Conservation (phyloP, 2,113 vertebrate species). For the Gymnogyps californianus region DNA sequence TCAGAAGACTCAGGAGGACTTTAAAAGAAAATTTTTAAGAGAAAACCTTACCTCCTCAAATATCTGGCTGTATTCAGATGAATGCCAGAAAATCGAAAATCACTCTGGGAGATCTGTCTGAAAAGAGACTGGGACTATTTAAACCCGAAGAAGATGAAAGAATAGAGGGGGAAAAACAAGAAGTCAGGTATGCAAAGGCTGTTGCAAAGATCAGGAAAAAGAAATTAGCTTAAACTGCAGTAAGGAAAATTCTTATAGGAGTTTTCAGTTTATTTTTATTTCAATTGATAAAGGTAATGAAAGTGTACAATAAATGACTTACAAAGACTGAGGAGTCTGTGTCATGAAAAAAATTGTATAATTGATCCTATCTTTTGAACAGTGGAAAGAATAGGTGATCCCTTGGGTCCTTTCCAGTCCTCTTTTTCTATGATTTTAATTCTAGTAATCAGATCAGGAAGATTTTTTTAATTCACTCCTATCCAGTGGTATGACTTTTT, state of each 20-base stretch:
- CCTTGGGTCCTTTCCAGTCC: neutral
- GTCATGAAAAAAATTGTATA: neutral
- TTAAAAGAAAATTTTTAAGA: neutral
- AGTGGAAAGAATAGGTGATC: neutral
- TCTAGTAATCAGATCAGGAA: neutral
- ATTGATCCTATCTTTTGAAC: neutral
- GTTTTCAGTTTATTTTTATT: neutral
- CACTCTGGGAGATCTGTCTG: neutral
- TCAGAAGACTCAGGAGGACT: neutral
- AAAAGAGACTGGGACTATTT: neutral
- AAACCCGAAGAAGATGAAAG: neutral
- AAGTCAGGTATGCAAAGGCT: neutral
- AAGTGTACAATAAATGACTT: neutral
- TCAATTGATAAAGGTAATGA: neutral
- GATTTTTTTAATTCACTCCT: neutral
- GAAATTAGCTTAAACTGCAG: neutral
- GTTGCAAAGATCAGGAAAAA: neutral
- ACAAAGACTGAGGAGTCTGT: neutral
- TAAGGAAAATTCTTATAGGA: neutral
- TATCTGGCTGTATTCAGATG: neutral
- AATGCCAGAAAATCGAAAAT: neutral
- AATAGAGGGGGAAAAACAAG: rapidly evolving
- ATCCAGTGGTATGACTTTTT: neutral
- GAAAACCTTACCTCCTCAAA: neutral
- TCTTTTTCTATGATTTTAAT: neutral